These are phyloP conservation scores for Boloria euphrosyne DNA, from an alignment of 2,888 invertebrate species.

Conservation along the genomic window DNA sequence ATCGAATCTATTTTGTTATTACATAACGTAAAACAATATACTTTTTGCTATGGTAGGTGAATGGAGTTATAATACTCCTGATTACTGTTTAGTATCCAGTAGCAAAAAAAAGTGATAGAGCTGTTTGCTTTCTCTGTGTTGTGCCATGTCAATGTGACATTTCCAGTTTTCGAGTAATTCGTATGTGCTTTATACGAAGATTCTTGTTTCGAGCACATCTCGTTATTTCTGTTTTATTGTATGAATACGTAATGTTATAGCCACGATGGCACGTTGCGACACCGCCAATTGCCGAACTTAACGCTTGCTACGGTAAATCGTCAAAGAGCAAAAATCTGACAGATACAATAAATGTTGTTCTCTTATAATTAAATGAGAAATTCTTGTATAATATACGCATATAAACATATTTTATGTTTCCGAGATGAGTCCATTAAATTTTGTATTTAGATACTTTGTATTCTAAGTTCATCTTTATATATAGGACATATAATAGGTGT, in stretches of 20 bases:
- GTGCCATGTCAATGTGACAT: conserved; percentile 41
- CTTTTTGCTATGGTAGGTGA: too few relatives aligned
- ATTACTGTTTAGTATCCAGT: too few relatives aligned
- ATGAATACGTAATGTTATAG: conserved; percentile 73
- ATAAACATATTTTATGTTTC: too few relatives aligned
- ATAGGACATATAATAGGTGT: too few relatives aligned
- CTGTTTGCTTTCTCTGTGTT: conserved; percentile 23
- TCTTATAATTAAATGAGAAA: too few relatives aligned
- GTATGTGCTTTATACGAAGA: conserved; percentile 44
- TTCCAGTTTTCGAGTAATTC: conserved; percentile 37
- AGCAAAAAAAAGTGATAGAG: neutral
- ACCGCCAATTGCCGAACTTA: conserved; percentile 72
- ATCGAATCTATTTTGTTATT: too few relatives aligned
- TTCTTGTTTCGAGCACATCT: conserved; percentile 61
- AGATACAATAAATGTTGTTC: neutral
- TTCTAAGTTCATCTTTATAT: too few relatives aligned
- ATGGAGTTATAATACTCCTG: too few relatives aligned
- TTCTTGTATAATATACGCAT: too few relatives aligned
- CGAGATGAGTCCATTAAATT: too few relatives aligned
- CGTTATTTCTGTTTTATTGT: conserved; percentile 79
- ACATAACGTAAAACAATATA: too few relatives aligned
- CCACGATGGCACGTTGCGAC: conserved; percentile 62
- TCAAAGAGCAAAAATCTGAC: conserved; percentile 54
- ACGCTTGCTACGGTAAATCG: conserved; percentile 62
- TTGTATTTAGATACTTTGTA: too few relatives aligned